A percentile compares a stretch with the other conserved stretches of the same genome.
Conservation (phyloP, 35 echinoderm and acorn worm genomes). For the Apostichopus californicus region DNA sequence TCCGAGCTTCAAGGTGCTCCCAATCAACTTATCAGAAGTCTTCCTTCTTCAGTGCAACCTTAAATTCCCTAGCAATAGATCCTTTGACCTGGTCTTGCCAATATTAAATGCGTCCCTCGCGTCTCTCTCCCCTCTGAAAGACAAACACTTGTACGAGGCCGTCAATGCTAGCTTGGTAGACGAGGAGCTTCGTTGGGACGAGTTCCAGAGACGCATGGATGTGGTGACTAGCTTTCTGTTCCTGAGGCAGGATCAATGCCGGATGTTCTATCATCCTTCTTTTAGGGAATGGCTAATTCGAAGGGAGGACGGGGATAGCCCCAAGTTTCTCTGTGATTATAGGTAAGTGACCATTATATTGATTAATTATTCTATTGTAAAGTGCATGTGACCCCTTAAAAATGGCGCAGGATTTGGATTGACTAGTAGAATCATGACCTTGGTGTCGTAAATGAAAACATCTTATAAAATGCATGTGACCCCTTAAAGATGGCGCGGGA, state of each 20-base stretch:
- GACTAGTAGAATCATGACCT: too few species aligned
- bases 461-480: too few species aligned
- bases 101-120: conserved; percentile 87
- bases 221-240: conserved; percentile 76
- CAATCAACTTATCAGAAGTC: conserved; percentile 98
- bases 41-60: conserved; percentile 96
- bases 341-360: conserved; percentile 54
- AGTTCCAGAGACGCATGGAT: conserved; percentile 76
- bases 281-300: conserved; percentile 98
- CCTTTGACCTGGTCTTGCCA: conserved; percentile 89
- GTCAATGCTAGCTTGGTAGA: conserved; percentile 84
- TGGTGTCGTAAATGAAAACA: too few species aligned
- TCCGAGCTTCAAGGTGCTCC: conserved; percentile 87
- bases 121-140: conserved; percentile 79
- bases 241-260: conserved; percentile 71
- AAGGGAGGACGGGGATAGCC: conserved; percentile 93
- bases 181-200: conserved; percentile 67
- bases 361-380: too few species aligned
- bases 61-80: conserved; percentile 81
- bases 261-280: conserved; percentile 99
- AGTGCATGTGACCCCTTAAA: too few species aligned
- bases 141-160: conserved; percentile 74
- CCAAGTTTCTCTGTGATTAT: conserved; percentile 97
- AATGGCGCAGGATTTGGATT: too few species aligned
- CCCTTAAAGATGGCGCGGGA: too few species aligned